These are phyloP conservation scores for Sphinx pinastri DNA, from an alignment of 2,888 invertebrate genomes.

Conservation along the genomic window DNA sequence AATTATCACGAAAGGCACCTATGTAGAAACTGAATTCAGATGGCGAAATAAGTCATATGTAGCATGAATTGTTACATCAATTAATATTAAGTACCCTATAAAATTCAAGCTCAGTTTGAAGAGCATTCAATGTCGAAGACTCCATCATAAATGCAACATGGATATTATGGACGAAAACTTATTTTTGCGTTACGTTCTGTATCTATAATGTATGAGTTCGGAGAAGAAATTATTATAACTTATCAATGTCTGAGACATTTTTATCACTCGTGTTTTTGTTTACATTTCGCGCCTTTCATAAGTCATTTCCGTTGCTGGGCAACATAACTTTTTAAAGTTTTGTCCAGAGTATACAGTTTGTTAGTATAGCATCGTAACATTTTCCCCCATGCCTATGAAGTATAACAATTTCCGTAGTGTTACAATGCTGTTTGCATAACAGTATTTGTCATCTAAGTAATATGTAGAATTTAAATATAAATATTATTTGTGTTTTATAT, in stretches of 20 bases:
- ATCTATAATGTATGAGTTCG: not conserved
- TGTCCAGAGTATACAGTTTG: too few species aligned
- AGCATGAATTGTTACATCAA: not conserved
- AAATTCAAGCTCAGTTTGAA: constrained; percentile 78
- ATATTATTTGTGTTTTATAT: too few species aligned
- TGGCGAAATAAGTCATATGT: not conserved
- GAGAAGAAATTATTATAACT: not conserved
- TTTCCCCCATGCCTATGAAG: too few species aligned
- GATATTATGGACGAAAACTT: not conserved
- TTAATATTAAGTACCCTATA: constrained; percentile 73
- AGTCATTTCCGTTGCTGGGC: constrained; percentile 60
- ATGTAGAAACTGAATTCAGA: too few species aligned
- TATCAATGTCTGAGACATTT: not conserved
- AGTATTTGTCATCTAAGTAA: too few species aligned
- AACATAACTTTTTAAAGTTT: constrained; percentile 39
- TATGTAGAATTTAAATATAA: too few species aligned
- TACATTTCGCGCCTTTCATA: constrained; percentile 68
- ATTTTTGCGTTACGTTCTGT: not conserved
- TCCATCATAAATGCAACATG: constrained; percentile 47
- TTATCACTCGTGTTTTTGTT: constrained; percentile 53
- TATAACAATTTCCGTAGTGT: too few species aligned
- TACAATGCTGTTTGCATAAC: too few species aligned
- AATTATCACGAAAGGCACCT: too few species aligned
- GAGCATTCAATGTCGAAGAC: constrained; percentile 54
- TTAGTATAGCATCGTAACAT: too few species aligned